Evolutionary conservation across 2,888 invertebrate genomes (phyloP).

Genomic region (Poecilus cupreus): DNA sequence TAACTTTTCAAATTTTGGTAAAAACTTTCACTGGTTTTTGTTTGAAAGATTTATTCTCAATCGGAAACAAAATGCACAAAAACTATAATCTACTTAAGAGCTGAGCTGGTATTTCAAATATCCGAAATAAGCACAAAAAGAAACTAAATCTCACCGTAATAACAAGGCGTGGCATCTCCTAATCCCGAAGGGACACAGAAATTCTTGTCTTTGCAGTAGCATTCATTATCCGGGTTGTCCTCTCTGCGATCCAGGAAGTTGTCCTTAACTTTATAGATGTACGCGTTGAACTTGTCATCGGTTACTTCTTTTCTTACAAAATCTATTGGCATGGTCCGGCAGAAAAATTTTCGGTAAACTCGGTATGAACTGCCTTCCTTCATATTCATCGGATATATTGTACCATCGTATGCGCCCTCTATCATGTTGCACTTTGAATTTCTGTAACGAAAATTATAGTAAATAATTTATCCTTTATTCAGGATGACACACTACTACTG

Average conservation of each 20-base stretch:
- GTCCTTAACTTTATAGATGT: constrained; percentile 78
- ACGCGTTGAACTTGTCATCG: constrained; percentile 76
- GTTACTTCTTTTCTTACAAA: constrained; percentile 70
- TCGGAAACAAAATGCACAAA: neutral
- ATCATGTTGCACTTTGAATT: constrained; percentile 81
- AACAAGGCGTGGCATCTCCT: constrained; percentile 74
- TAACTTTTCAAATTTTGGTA: too few species aligned
- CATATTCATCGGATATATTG: constrained; percentile 80
- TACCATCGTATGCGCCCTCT: constrained; percentile 82
- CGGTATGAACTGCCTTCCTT: constrained; percentile 75
- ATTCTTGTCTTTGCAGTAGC: constrained; percentile 79
- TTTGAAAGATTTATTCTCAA: too few species aligned
- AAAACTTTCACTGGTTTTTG: too few species aligned
- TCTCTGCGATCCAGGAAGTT: constrained; percentile 76
- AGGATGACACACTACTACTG: too few species aligned
- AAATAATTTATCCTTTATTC: too few species aligned
- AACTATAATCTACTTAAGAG: neutral
- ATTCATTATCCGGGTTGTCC: constrained; percentile 77
- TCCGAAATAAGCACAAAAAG: too few species aligned
- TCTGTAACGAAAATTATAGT: constrained; percentile 65
- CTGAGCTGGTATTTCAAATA: neutral
- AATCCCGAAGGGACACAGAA: constrained; percentile 83
- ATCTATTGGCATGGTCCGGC: constrained; percentile 79
- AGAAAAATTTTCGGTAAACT: constrained; percentile 85
- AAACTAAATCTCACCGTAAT: constrained; percentile 72